These are phyloP conservation scores for Borostomias antarcticus DNA, from an alignment of 2,797 vertebrate genomes.

Conservation along the genomic window DNA sequence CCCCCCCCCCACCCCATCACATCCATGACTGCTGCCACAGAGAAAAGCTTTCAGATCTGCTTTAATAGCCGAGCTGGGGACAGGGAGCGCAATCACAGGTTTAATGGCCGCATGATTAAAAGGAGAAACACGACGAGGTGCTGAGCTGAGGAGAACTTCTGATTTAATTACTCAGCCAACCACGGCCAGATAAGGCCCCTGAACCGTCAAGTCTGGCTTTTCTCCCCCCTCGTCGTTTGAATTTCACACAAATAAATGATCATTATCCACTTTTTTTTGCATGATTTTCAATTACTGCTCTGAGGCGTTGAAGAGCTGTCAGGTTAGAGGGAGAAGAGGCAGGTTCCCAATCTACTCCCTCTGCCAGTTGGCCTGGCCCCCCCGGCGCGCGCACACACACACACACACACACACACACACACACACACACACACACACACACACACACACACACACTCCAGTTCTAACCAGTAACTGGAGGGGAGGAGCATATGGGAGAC, in stretches of 20 bases:
- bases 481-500: constrained; percentile 9
- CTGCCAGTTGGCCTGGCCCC: background rate
- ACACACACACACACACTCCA: background rate
- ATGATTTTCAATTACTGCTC: constrained; percentile 64
- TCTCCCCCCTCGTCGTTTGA: constrained; percentile 41
- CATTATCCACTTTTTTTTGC: constrained; percentile 62
- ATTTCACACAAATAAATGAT: constrained; percentile 67
- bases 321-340: constrained; percentile 26
- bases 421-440: constrained; percentile 2
- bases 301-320: constrained; percentile 42
- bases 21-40: constrained; percentile 1
- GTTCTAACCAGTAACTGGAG: constrained; percentile 12
- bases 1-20: background rate
- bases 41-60: constrained; percentile 42
- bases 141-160: constrained; percentile 67
- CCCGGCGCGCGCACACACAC: constrained; percentile 4
- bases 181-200: constrained; percentile 65
- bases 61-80: constrained; percentile 61
- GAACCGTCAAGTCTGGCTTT: constrained; percentile 44
- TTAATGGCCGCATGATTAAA: constrained; percentile 77
- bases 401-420: background rate
- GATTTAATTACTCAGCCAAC: constrained; percentile 74
- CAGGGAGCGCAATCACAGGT: constrained; percentile 69
- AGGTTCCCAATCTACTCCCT: background rate
- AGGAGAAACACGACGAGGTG: constrained; percentile 65